Base-by-base conservation (phyloP, 2,797 vertebrate species). In the Propithecus deckenii region DNA sequence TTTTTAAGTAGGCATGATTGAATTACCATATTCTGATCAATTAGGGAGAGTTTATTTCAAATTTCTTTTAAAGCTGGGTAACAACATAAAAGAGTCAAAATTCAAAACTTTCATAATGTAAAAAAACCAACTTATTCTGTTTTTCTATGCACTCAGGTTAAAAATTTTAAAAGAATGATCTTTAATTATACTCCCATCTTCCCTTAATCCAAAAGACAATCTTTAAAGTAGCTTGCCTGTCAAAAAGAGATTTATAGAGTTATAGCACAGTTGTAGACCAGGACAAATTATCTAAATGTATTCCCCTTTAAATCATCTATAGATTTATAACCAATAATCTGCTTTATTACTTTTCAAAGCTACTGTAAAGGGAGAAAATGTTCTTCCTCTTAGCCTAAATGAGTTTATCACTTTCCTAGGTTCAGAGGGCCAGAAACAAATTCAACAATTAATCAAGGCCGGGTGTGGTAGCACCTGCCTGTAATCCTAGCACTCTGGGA, bases 11-110 rank as follows among this genome's bases (percentile, higher is more conserved):
- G 74, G 87, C 5, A 94, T 43, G 52, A 93, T 57, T 90, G 91
- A 95, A 43, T 84, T 84, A 89, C 9, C 71, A 25, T 75, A 93
- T 79, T 94, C 52, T 88, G 75, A 85, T 35, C 79, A 95, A 94
- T 91, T 94, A 95, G 81, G 52, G 94, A 79, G 55, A 71, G n/a
- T 90, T 86, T 86, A 91, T 86, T 96, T 92, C 81, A 81, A 83
- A 92, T 78, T 93, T 89, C 91, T 86, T 96, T 95, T 85, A 69
- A 96, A 96, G 71, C 38, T n/a, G 20, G 65, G 35, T 59, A 83
- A 85, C 15, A 96, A 89, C 52, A 67, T 86, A 89, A 92, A 91
- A 91, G 32, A 92, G 46, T 87, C 28, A 80, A 93, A 94, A 65
- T 23, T 87, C 9, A 90, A 93, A 92, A 91, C 41, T 65, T 85